A percentile compares a stretch with the other conserved stretches of the same genome.
Evolutionary conservation across 2,113 vertebrate genomes (phyloP).

Genomic region (Malurus cyaneus): DNA sequence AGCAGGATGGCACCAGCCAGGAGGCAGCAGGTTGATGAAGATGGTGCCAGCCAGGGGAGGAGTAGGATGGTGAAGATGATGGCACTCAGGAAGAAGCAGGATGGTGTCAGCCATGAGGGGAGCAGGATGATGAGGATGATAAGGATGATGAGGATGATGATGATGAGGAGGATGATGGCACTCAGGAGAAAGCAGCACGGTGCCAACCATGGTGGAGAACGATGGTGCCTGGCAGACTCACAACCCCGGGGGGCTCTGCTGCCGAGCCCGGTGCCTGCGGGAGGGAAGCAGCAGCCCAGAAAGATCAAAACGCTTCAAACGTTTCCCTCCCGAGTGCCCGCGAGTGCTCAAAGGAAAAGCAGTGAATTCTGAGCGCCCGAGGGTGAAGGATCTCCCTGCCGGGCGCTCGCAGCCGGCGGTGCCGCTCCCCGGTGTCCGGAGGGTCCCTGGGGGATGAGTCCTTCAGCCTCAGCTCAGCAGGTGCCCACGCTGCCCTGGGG

Average conservation of each 20-base stretch:
- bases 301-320: neutral
- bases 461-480: neutral
- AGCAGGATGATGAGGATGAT: too few relatives aligned
- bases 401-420: accelerated
- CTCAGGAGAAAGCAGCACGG: neutral
- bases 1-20: neutral
- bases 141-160: neutral
- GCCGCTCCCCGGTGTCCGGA: neutral
- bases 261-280: accelerated
- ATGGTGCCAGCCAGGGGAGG: accelerated
- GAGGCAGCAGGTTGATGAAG: neutral
- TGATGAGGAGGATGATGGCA: neutral
- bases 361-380: accelerated
- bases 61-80: neutral
- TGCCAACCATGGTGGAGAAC: neutral
- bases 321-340: neutral
- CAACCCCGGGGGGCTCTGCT: neutral
- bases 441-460: neutral
- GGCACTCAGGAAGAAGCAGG: neutral
- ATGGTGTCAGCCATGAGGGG: accelerated
- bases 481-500: accelerated
- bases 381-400: neutral
- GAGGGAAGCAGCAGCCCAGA: neutral
- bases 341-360: neutral
- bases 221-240: accelerated